phyloP scores from a whole-genome alignment of 2,888 invertebrate genomes.

The Lepidocyrtoides sp. region DNA sequence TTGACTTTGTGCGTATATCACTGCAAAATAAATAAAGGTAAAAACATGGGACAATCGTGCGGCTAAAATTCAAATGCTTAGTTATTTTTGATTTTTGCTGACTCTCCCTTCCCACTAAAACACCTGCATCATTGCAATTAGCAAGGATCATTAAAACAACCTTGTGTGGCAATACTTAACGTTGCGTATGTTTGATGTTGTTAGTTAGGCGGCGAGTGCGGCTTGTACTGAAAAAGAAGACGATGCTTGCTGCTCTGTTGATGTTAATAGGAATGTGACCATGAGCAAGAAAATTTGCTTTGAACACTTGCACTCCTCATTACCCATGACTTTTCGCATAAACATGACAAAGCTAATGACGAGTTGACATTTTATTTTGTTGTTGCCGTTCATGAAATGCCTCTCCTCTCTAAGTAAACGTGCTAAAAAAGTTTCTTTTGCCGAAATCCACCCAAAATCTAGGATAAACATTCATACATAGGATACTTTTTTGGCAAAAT shows the following conservation, averaged over 20 bases:
- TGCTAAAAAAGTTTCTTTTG: background rate
- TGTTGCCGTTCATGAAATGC: background rate
- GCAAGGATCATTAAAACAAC: background rate
- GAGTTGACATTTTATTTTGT: constrained; percentile 52
- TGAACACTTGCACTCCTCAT: background rate
- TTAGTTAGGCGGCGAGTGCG: no score
- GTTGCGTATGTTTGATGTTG: background rate
- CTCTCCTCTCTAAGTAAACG: background rate
- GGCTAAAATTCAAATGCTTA: background rate
- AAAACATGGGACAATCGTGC: background rate
- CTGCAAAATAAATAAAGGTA: constrained; percentile 21
- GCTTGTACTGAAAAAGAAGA: background rate
- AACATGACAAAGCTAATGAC: constrained; percentile 48
- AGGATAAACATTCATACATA: background rate
- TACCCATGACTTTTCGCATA: background rate
- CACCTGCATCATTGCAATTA: constrained; percentile 34
- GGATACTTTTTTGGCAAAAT: background rate
- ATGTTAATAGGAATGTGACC: background rate
- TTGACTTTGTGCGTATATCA: background rate
- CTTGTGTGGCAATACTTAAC: background rate
- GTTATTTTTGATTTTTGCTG: constrained; percentile 36
- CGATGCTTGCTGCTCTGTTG: background rate
- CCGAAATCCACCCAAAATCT: background rate
- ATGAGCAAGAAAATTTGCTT: background rate
- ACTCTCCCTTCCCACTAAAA: constrained; percentile 16